These are phyloP conservation scores for Noctilio leporinus DNA, from an alignment of 2,113 vertebrate genomes.

Conservation along the genomic window DNA sequence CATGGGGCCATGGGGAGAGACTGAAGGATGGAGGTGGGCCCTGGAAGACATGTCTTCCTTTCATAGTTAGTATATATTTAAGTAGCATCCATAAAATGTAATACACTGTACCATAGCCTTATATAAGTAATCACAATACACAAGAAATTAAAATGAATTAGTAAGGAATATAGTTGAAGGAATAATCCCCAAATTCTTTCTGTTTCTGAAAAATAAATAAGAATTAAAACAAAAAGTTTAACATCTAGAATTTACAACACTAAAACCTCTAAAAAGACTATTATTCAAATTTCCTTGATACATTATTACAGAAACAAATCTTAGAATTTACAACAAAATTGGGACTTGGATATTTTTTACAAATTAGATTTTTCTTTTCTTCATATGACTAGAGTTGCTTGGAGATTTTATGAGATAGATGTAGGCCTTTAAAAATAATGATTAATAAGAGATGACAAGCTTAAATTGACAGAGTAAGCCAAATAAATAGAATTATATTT, in stretches of 20 bases:
- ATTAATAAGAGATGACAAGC: constrained; percentile 31
- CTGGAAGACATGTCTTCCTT: not conserved
- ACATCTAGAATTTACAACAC: not conserved
- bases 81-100: not conserved
- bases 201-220: not conserved
- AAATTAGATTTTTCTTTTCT: constrained; percentile 40
- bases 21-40: not conserved
- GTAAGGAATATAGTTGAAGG: not conserved
- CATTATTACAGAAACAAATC: constrained; percentile 14
- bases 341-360: constrained; percentile 3
- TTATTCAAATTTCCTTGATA: not conserved
- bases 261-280: not conserved
- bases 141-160: not conserved
- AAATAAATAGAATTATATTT: constrained; percentile 46
- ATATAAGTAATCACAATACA: not conserved
- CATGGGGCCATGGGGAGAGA: accelerated
- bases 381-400: constrained; percentile 4
- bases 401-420: not conserved
- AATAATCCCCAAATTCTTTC: not conserved
- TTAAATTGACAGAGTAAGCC: constrained; percentile 9
- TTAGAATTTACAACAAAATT: constrained; percentile 1
- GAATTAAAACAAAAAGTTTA: not conserved
- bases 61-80: not conserved
- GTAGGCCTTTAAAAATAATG: constrained; percentile 11
- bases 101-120: not conserved